These are phyloP conservation scores for Polydrusus cervinus DNA, from an alignment of 2,888 invertebrate genomes.

Conservation along the genomic window DNA sequence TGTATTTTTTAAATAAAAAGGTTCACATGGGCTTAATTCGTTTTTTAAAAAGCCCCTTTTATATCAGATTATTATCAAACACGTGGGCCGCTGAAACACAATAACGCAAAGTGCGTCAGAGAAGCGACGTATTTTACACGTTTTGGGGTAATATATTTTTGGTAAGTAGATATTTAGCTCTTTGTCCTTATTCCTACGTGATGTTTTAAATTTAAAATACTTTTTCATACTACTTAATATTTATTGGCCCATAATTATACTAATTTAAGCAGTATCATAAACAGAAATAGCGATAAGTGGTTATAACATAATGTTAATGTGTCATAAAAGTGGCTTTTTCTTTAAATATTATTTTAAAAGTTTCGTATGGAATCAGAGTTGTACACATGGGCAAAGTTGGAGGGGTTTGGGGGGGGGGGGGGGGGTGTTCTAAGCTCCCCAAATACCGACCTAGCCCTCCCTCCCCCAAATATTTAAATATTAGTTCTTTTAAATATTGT, in stretches of 20 bases:
- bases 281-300: background rate
- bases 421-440: too few relatives aligned
- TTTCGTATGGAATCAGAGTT: too few relatives aligned
- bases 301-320: background rate
- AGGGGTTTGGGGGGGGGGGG: too few relatives aligned
- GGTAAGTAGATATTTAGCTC: background rate
- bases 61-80: background rate
- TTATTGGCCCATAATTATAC: background rate
- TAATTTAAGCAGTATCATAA: background rate
- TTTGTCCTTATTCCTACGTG: background rate
- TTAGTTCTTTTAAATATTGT: too few relatives aligned
- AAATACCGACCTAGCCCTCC: too few relatives aligned
- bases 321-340: too few relatives aligned
- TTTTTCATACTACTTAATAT: conserved; percentile 3
- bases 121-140: background rate
- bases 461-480: too few relatives aligned
- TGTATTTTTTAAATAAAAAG: too few relatives aligned
- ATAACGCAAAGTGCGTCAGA: conserved; percentile 2
- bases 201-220: background rate
- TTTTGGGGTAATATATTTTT: background rate
- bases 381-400: too few relatives aligned
- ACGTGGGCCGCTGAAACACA: background rate
- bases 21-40: too few relatives aligned
- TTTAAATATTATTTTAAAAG: too few relatives aligned
- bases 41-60: too few relatives aligned